Percentiles rank a stretch among this genome's conserved stretches.
Evolutionary conservation across 2,113 vertebrate species (phyloP).

Genomic region (Laticauda laticaudata): DNA sequence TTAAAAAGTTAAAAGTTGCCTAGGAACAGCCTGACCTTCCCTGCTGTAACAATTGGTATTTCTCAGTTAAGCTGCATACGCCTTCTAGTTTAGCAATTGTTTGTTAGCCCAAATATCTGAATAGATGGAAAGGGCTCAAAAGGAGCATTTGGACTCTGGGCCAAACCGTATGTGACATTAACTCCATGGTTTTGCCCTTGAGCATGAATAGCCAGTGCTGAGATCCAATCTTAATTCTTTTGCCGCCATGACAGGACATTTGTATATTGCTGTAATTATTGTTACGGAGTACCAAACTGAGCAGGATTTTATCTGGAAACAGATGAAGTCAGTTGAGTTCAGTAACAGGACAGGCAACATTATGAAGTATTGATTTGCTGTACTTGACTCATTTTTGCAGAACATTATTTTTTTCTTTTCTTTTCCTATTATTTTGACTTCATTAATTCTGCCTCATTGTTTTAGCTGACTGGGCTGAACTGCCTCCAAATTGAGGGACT

Average conservation of each 20-base stretch:
- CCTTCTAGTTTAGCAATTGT: background rate
- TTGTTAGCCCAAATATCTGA: background rate
- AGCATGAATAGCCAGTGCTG: background rate
- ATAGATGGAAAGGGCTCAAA: background rate
- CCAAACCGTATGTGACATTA: background rate
- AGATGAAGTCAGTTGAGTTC: constrained; percentile 25
- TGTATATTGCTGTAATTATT: background rate
- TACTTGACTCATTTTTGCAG: constrained; percentile 27
- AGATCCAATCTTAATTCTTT: background rate
- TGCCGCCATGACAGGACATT: background rate
- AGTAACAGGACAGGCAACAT: constrained; percentile 27
- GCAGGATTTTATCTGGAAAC: constrained; percentile 5
- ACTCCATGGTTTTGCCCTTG: background rate
- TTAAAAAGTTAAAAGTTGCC: constrained; percentile 1
- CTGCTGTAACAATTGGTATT: background rate
- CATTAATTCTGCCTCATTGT: constrained; percentile 23
- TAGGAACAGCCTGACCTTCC: background rate
- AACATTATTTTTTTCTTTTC: background rate
- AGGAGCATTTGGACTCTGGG: background rate
- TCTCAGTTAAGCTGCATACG: background rate
- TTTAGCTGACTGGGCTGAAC: constrained; percentile 37
- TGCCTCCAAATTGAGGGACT: constrained; percentile 17
- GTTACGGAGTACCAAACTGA: background rate
- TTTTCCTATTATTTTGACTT: constrained; percentile 25
- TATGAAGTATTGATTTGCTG: constrained; percentile 19